Base-by-base conservation (phyloP, 2,113 vertebrate species). In the Perognathus longimembris region DNA sequence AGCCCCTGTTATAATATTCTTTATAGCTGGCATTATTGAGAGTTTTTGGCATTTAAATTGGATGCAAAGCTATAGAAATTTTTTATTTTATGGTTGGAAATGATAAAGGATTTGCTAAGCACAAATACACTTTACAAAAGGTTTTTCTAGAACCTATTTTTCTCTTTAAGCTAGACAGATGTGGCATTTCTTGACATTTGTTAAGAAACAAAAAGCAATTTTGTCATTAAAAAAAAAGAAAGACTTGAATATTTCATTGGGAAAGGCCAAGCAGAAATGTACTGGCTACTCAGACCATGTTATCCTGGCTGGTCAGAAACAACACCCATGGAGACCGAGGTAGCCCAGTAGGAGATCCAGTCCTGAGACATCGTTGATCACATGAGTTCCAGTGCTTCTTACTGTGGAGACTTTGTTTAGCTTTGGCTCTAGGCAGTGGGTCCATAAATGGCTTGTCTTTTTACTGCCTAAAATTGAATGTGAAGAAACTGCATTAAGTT, bases 121-220 rank as follows among this genome's bases (percentile, higher is more conserved):
- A 80, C 40, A 88, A 70, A 57, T 79, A 61, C 85, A 63, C 42
- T 63, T 71, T 90, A n/a, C 11, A 45, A 63, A 95, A 90, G 40
- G 61, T 92, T 95, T 90, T 86, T 66, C 57, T 83, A 70, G 84
- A 81, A 89, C 45, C 20, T 86, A 26, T 85, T 96, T 96, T 96
- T 83, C 54, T 83, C 2, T 94, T 94, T 92, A 90, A 92, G 90
- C 80, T 42, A 6, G 83, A 93, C 83, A 61, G 76, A 18, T 30
- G 5, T 93, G 95, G 63, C 94, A 95, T 96, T 92, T 96, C 84
- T 94, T 97, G 96, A 95, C 93, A 94, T 96, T 97, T 96, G 86
- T 92, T 92, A 64, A 79, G 64, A 94, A 96, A 94, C 89, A 92
- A 94, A 95, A 93, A 78, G 82, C 83, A 77, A 70, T 92, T 95